Base-by-base conservation (phyloP, 2,797 vertebrate genomes). In the Garrulus glandarius region DNA sequence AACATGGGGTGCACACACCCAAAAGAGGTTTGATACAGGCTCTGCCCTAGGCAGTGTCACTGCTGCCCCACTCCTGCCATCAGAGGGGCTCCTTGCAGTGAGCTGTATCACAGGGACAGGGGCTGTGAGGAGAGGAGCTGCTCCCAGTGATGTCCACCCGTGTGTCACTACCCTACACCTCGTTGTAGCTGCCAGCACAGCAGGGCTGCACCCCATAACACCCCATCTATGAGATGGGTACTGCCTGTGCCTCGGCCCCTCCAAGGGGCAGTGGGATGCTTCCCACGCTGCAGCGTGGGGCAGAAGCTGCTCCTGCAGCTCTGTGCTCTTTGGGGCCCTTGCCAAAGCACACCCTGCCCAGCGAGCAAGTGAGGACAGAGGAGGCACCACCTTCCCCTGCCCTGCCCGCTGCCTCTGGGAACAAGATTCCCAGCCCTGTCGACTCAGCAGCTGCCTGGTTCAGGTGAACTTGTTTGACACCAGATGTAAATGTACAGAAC, bases 341-440 rank as follows among this genome's bases (percentile, higher is more conserved):
- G 80, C 89, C 78, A 91, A 79, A 91, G 26, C 86, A 76, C 88
- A 59, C 87, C 93, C 75, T 85, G 71, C 64, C 82, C 1, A 0
- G 75, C 1, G 4, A 96, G 87, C 71, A 87, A 59, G 84, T 6
- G 4, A 84, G 75, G 86, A 90, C 11, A 14, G 89, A 91, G 84
- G 82, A 89, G 57, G 49, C 71, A 93, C 65, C 64, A 70, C 69
- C 78, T 82, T 69, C 90, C 59, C 74, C 79, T 85, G 87, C 84
- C 90, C 86, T 95, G 92, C 93, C 93, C 0, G 4, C 70, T 74
- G 79, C 92, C 80, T 77, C 84, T 76, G 92, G 83, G 80, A 93
- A 87, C 53, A 46, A 92, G 89, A 85, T 96, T 93, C 93, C 87
- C 88, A 96, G 86, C 71, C 60, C 82, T 95, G 92, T 85, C 63